Evolutionary conservation across 2,888 invertebrate species (phyloP).

Genomic region (Agriopis aurantiaria): DNA sequence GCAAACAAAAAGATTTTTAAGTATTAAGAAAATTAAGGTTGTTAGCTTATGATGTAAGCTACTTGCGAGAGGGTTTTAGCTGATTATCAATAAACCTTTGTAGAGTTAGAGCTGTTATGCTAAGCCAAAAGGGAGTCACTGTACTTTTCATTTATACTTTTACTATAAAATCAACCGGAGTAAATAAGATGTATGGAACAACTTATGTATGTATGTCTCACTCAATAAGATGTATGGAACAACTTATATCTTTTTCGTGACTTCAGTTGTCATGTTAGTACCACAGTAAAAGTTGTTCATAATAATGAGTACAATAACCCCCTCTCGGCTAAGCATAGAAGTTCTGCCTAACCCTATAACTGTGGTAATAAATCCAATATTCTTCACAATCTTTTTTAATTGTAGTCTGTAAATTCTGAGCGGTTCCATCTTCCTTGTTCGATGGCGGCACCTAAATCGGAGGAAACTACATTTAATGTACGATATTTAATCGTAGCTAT

Average conservation of each 20-base stretch:
- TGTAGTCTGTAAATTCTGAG: background rate
- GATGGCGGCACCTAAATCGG: background rate
- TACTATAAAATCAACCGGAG: background rate
- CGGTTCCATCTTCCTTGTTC: conserved; percentile 1
- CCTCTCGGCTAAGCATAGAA: background rate
- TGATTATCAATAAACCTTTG: no score
- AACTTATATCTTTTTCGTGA: background rate
- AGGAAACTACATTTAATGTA: background rate
- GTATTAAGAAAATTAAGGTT: no score
- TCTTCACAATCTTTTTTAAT: background rate
- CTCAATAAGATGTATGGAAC: background rate
- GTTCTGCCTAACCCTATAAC: background rate
- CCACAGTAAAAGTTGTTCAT: background rate
- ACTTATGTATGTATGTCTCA: no score
- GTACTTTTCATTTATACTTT: background rate
- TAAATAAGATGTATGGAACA: background rate
- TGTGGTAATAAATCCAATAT: background rate
- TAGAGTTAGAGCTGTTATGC: background rate
- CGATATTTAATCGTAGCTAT: background rate
- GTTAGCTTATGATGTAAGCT: no score
- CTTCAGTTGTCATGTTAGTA: background rate
- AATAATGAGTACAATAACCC: background rate
- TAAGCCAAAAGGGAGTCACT: background rate
- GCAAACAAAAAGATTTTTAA: no score
- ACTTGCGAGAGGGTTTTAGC: no score